Evolutionary conservation across 2,888 invertebrate species (phyloP), one percentile per base, ranked within the genome.

Genomic region (Oligia strigilis): DNA sequence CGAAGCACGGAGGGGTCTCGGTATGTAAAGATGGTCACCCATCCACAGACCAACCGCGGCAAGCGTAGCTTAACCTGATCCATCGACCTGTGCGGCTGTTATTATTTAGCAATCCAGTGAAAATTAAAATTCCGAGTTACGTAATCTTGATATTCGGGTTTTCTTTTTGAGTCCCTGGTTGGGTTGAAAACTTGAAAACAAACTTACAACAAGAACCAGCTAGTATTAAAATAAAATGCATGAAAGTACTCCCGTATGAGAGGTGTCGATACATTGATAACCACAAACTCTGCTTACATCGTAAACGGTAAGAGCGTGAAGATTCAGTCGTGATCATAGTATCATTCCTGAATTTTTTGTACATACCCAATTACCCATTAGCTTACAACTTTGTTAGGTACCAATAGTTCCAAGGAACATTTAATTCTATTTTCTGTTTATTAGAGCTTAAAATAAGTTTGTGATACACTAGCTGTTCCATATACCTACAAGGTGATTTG

Each of bases 301-400:
- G 19, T 55, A 36, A 77, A 65, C 17, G 36, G 46, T n/a, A 70
- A 64, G 19, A 77, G 64, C 77, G 46, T 65, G 55, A 79, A 79
- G 55, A 79, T 77, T 70, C 17, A 29, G 55, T 9, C n/a, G 19
- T 65, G 79, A 77, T 40, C 40, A 40, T 79, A 46, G 70, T 78
- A 71, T 36, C 46, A 49, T 58, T 77, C 55, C 55, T 71, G 17
- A 55, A 77, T 70, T 79, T 77, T 77, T 71, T 79, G 65, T 29
- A 29, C 29, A 29, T 58, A 58, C 55, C 36, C 64, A 43, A 52
- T 49, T 60, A 13, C 36, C 67, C 29, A 29, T 23, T 60, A 29
- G 29, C 76, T 64, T 55, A 46, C 55, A 46, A 43, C 36, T 64
- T 36, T n/a, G 36, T 75, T 23, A 29, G 29, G 29, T 29, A 14